Percentiles rank a stretch among this genome's conserved stretches.
These are phyloP conservation scores for Rhamnusium bicolor DNA, from an alignment of 2,888 invertebrate species.

Conservation along the genomic window DNA sequence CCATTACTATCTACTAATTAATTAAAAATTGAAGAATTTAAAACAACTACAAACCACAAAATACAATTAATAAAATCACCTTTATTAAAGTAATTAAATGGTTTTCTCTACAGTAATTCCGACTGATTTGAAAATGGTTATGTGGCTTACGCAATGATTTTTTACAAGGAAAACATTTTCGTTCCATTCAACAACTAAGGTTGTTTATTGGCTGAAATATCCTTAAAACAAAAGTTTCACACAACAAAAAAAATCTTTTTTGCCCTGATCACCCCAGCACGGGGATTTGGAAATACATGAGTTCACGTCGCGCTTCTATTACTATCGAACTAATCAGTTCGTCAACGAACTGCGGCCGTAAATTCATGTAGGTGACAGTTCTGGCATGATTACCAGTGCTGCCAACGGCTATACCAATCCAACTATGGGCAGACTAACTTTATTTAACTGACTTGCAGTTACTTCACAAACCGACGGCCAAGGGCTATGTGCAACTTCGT, in stretches of 20 bases:
- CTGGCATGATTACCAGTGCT: constrained; percentile 33
- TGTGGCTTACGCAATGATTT: too few relatives aligned
- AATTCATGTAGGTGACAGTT: constrained; percentile 47
- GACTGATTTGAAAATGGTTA: too few relatives aligned
- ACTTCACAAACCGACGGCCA: constrained; percentile 11
- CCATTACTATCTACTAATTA: too few relatives aligned
- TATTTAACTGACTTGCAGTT: constrained; percentile 14
- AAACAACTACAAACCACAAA: too few relatives aligned
- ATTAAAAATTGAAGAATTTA: too few relatives aligned
- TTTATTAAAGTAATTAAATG: too few relatives aligned
- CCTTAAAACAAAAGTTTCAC: too few relatives aligned
- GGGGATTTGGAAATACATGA: constrained; percentile 45
- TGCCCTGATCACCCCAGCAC: constrained; percentile 13
- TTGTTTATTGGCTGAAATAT: too few relatives aligned
- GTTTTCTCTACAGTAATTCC: too few relatives aligned
- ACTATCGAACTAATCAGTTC: constrained; percentile 55
- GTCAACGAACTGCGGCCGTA: constrained; percentile 54
- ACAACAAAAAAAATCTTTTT: background rate
- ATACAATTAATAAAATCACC: too few relatives aligned
- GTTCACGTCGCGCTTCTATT: constrained; percentile 54
- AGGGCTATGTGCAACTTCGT: constrained; percentile 11
- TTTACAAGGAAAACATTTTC: too few relatives aligned
- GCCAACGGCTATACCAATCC: constrained; percentile 2
- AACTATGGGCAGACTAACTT: constrained; percentile 2
- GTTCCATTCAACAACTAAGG: too few relatives aligned